Evolutionary conservation across 2,797 vertebrate genomes (phyloP), one percentile per base, ranked within the genome.

Genomic region (Danio aesculapii): DNA sequence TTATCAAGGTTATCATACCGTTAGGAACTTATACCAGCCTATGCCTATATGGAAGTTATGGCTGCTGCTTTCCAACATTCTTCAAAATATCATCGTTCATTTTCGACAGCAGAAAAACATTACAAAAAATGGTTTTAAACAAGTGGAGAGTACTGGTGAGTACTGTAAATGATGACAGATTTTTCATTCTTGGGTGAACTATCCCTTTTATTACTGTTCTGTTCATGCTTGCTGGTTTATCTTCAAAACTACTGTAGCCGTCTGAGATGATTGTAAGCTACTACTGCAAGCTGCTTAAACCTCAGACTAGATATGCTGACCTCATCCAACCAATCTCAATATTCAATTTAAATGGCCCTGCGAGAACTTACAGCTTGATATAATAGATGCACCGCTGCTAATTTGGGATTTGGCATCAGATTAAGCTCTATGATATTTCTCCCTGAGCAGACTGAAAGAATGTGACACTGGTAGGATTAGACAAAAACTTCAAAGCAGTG

Each of bases 401-500:
- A 88, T 90, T 84, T 89, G 86, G 79, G 66, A 92, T 91, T 88
- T 87, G 83, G 87, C 86, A 82, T 91, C 86, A 89, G 89, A 93
- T 92, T 88, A 90, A 81, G 68, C 70, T 88, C 89, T 87, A 86
- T 67, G 44, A 77, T 72, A 84, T 89, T 90, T 90, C 89, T 90
- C 87, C 85, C 78, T 76, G 58, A 89, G 84, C 83, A 88, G 69
- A 85, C 88, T 89, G 81, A 89, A 84, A 92, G 90, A 93, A 92
- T 90, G 90, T 86, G 90, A 92, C 90, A 87, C 87, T 84, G 88
- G 88, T 86, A 87, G 86, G 89, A 92, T 92, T 91, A 90, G 88
- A 84, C 85, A 82, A 84, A 70, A 68, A 79, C 91, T 91, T 94
- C 88, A 91, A 93, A 69, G 89, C 83, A 75, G 62, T 85, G 83